Evolutionary conservation across 2,113 vertebrate genomes (phyloP).

Genomic region (Cyphomyrus discorhynchus): DNA sequence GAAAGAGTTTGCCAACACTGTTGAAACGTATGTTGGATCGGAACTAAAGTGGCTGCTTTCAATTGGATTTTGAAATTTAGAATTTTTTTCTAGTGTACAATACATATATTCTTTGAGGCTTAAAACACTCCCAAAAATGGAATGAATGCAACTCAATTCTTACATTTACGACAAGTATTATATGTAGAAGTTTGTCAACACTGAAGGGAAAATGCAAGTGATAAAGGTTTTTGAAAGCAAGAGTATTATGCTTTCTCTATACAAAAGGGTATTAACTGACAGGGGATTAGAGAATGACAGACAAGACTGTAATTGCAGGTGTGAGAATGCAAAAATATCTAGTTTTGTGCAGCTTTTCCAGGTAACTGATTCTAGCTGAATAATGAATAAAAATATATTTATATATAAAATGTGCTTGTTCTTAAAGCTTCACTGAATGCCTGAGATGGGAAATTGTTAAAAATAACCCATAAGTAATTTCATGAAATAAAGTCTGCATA

Average conservation of each 20-base stretch:
- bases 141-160: neutral
- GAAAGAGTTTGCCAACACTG: neutral
- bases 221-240: neutral
- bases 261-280: neutral
- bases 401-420: neutral
- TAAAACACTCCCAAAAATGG: neutral
- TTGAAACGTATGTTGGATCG: neutral
- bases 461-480: neutral
- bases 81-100: neutral
- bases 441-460: neutral
- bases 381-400: neutral
- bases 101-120: neutral
- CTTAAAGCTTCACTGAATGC: neutral
- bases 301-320: neutral
- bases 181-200: neutral
- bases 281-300: neutral
- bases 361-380: neutral
- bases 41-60: neutral
- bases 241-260: neutral
- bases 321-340: neutral
- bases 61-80: neutral
- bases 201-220: neutral
- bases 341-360: neutral
- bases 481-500: neutral
- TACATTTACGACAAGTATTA: neutral